phyloP scores from a whole-genome alignment of 92 coral and sea anemone species.

The Palythoa grandis region DNA sequence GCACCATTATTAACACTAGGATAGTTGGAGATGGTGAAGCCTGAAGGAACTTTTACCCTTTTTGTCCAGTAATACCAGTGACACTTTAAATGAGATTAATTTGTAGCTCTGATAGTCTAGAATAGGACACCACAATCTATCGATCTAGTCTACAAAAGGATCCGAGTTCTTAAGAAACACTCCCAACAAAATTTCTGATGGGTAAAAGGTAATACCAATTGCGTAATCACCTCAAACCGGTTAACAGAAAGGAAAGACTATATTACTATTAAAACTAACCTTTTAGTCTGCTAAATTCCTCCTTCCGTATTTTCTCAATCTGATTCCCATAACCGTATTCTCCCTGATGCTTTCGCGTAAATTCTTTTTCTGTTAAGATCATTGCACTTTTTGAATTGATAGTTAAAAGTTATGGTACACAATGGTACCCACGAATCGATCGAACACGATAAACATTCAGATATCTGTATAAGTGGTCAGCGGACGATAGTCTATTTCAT shows the following conservation, averaged over 20 bases:
- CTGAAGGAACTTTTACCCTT: no score
- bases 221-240: neutral
- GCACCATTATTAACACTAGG: no score
- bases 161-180: neutral
- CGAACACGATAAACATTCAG: no score
- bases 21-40: no score
- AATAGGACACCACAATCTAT: no score
- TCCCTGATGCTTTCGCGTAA: slow-evolving; percentile 38
- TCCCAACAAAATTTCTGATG: neutral
- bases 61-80: no score
- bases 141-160: neutral
- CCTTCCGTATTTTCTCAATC: slow-evolving; percentile 69
- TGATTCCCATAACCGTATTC: slow-evolving; percentile 77
- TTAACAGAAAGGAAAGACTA: no score
- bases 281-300: slow-evolving; percentile 79
- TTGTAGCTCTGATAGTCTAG: no score
- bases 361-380: slow-evolving; percentile 52
- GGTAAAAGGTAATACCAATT: no score
- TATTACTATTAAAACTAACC: slow-evolving; percentile 58
- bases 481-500: neutral
- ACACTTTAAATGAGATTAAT: no score
- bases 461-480: slow-evolving; percentile 12
- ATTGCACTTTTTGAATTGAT: neutral
- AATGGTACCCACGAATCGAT: neutral
- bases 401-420: no score